Conservation (phyloP, 2,888 invertebrate genomes). For the Poecilobothrus nobilitatus region DNA sequence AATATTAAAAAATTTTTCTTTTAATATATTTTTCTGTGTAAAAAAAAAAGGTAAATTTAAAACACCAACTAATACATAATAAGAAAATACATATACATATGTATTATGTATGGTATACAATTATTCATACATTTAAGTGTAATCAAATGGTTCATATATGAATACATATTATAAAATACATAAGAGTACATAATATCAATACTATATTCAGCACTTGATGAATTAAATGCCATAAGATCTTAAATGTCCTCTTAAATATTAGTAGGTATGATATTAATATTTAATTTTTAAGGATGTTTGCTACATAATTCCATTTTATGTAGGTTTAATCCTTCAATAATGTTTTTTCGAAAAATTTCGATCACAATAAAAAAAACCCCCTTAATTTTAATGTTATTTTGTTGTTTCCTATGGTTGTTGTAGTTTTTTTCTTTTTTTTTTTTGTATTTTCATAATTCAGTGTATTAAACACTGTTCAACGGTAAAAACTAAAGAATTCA, state of each 20-base stretch:
- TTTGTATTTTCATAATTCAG: not conserved
- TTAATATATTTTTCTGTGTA: too few species aligned
- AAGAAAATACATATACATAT: too few species aligned
- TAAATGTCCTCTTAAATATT: not conserved
- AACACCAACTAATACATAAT: too few species aligned
- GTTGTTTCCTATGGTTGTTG: not conserved
- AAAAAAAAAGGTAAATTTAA: too few species aligned
- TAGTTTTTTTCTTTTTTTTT: not conserved
- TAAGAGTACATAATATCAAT: too few species aligned
- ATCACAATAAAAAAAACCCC: not conserved
- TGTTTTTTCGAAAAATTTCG: not conserved
- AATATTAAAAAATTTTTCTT: too few species aligned
- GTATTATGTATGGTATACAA: too few species aligned
- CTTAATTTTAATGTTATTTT: not conserved
- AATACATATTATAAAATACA: too few species aligned
- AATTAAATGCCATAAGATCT: slow-evolving; percentile 1
- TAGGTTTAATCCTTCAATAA: slow-evolving; percentile 2
- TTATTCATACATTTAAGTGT: too few species aligned
- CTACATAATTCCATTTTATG: slow-evolving; percentile 2
- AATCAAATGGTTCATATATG: too few species aligned
- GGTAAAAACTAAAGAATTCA: not conserved
- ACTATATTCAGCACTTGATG: not conserved
- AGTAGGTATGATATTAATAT: not conserved
- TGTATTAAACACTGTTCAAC: not conserved
- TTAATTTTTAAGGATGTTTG: slow-evolving; percentile 6